Conservation (phyloP, 2,113 vertebrate species). For the Formicarius rufipectus region DNA sequence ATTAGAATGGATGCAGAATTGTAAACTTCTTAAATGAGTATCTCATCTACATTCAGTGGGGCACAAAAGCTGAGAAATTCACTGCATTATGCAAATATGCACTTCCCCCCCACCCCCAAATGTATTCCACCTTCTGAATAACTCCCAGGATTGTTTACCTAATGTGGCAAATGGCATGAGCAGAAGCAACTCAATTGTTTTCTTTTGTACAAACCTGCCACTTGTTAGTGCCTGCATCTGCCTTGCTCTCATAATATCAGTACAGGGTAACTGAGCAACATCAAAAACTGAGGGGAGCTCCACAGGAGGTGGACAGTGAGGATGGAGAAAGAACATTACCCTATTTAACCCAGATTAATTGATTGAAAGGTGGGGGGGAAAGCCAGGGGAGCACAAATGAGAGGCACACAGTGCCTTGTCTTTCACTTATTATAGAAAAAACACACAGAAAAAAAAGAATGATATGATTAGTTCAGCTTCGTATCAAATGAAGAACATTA, state of each 20-base stretch:
- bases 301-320: not conserved
- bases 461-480: not conserved
- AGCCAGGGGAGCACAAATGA: not conserved
- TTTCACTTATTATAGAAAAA: not conserved
- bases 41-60: not conserved
- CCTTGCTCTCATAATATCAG: not conserved
- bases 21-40: not conserved
- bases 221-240: constrained; percentile 50
- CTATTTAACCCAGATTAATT: not conserved
- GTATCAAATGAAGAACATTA: not conserved
- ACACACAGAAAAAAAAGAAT: not conserved
- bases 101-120: not conserved
- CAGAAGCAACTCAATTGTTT: constrained; percentile 62
- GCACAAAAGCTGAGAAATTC: constrained; percentile 12
- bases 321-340: not conserved
- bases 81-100: not conserved
- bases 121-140: constrained; percentile 34
- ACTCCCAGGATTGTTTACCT: constrained; percentile 52
- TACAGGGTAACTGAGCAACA: constrained; percentile 45
- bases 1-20: not conserved
- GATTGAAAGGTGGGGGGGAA: not conserved
- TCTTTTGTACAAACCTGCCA: constrained; percentile 60
- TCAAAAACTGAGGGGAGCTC: not conserved
- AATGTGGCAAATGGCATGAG: constrained; percentile 42
- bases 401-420: not conserved